Evolutionary conservation across 2,113 vertebrate species (phyloP).

Genomic region (Origma solitaria): DNA sequence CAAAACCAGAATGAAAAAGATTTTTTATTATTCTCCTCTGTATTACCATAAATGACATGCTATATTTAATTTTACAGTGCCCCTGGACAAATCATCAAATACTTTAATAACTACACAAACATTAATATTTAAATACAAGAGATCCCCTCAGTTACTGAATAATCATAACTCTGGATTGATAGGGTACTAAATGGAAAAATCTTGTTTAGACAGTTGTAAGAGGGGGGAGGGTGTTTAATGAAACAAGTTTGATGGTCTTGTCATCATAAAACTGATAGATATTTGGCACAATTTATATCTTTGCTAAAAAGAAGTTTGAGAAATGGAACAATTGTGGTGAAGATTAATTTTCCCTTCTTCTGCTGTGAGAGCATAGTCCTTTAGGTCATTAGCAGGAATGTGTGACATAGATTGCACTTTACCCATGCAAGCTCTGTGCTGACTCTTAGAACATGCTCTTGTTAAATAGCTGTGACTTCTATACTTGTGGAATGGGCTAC

Average conservation of each 20-base stretch:
- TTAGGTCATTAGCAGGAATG: constrained; percentile 44
- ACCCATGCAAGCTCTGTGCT: not conserved
- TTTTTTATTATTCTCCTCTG: constrained; percentile 51
- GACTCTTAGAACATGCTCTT: not conserved
- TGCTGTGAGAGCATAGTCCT: not conserved
- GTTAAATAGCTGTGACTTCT: not conserved
- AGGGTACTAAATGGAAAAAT: constrained; percentile 68
- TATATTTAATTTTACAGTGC: constrained; percentile 71
- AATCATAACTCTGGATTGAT: constrained; percentile 66
- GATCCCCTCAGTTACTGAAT: constrained; percentile 59
- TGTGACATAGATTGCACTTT: constrained; percentile 7
- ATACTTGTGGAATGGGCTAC: not conserved
- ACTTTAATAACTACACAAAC: constrained; percentile 74
- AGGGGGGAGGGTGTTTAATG: constrained; percentile 59
- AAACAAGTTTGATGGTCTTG: constrained; percentile 69
- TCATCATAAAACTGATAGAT: constrained; percentile 69
- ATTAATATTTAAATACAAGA: constrained; percentile 75
- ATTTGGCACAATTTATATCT: constrained; percentile 68
- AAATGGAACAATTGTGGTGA: constrained; percentile 59
- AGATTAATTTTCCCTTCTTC: constrained; percentile 50
- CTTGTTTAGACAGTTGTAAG: constrained; percentile 69
- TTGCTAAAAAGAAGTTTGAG: constrained; percentile 67
- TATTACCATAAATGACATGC: constrained; percentile 64
- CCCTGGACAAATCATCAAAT: constrained; percentile 68
- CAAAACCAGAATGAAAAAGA: constrained; percentile 53